A percentile compares a stretch with the other conserved stretches of the same genome.
These are phyloP conservation scores for Pseudorectes ferrugineus DNA, from an alignment of 2,113 vertebrate genomes.

Conservation along the genomic window DNA sequence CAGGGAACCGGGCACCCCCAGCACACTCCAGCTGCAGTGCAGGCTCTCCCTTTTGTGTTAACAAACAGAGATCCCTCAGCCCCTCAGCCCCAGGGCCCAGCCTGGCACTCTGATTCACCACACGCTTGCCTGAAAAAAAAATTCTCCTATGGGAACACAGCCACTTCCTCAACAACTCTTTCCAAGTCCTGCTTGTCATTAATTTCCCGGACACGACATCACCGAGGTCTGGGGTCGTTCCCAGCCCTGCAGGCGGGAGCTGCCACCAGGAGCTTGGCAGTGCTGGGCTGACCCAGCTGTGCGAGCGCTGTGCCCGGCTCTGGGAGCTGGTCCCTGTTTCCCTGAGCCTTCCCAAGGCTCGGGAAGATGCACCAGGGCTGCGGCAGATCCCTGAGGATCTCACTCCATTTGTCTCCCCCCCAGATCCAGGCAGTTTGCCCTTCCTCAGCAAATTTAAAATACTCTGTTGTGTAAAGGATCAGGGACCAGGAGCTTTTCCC, in stretches of 20 bases:
- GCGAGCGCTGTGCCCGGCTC: neutral
- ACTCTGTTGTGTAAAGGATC: accelerated
- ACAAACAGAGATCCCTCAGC: neutral
- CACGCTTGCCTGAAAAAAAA: neutral
- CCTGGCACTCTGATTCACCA: neutral
- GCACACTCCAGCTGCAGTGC: neutral
- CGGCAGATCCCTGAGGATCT: neutral
- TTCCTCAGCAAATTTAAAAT: neutral
- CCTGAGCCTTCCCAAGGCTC: neutral
- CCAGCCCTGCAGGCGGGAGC: neutral
- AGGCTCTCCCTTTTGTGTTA: neutral
- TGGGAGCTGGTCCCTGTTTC: neutral
- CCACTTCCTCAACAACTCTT: neutral
- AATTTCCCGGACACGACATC: neutral
- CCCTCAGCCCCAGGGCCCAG: neutral
- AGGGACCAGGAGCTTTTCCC: neutral
- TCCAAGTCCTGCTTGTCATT: neutral
- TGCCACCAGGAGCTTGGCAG: neutral
- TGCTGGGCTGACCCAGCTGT: neutral
- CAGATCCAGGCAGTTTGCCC: neutral
- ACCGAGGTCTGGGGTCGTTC: neutral
- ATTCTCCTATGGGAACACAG: neutral
- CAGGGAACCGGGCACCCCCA: neutral
- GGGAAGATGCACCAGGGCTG: neutral
- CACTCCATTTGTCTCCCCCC: accelerated